Conservation (phyloP, 1,140 invertebrate genomes). For the Latrodectus geometricus region DNA sequence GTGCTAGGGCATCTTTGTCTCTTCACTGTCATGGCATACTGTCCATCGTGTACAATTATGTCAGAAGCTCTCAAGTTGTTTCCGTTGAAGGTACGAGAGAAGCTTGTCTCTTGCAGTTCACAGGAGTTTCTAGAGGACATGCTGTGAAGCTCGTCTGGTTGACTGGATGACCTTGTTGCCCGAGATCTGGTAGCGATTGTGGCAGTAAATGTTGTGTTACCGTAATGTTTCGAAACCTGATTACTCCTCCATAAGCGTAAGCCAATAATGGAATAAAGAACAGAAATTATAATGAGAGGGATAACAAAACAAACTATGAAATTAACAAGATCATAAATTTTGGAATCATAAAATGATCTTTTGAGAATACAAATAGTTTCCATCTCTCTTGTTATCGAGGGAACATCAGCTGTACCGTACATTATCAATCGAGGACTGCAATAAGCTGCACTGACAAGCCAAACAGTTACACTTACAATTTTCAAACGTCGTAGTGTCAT, state of each 20-base stretch:
- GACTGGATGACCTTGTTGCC: constrained; percentile 6
- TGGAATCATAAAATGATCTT: constrained; percentile 80
- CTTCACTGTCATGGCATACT: constrained; percentile 49
- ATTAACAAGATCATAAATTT: constrained; percentile 81
- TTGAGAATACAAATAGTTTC: constrained; percentile 81
- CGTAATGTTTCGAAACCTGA: constrained; percentile 48
- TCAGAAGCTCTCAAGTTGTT: constrained; percentile 47
- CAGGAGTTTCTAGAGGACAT: constrained; percentile 26
- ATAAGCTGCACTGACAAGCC: constrained; percentile 81
- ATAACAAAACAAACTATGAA: constrained; percentile 81
- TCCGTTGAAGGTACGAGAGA: constrained; percentile 26
- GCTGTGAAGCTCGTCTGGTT: constrained; percentile 24
- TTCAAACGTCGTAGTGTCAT: constrained; percentile 67
- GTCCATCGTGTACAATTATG: constrained; percentile 52
- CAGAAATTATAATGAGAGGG: constrained; percentile 80
- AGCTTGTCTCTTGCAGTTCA: constrained; percentile 12
- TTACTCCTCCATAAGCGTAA: constrained; percentile 75
- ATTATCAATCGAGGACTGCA: constrained; percentile 78
- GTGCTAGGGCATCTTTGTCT: constrained; percentile 36
- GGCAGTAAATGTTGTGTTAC: constrained; percentile 31
- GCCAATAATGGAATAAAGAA: constrained; percentile 80
- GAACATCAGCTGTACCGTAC: constrained; percentile 63
- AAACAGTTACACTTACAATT: constrained; percentile 80
- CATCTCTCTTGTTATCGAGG: constrained; percentile 63
- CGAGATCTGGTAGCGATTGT: constrained; percentile 13